These are phyloP conservation scores for Nemurella pictetii DNA, from an alignment of 2,888 invertebrate species.

Conservation along the genomic window DNA sequence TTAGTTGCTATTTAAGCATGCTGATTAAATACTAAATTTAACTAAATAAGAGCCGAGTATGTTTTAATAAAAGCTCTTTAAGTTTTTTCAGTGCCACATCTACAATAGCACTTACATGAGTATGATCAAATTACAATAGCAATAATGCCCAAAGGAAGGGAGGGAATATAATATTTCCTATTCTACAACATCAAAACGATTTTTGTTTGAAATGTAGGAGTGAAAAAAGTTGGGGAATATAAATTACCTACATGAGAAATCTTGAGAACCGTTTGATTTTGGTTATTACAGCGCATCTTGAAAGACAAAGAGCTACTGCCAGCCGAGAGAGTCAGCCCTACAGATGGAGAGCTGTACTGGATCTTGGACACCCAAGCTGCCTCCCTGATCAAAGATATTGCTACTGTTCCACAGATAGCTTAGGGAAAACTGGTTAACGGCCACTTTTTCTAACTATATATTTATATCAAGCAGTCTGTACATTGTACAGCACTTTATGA, in stretches of 20 bases:
- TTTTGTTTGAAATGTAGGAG: not conserved
- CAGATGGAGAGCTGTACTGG: constrained; percentile 68
- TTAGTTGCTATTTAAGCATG: not conserved
- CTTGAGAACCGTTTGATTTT: not conserved
- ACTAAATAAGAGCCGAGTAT: too few species aligned
- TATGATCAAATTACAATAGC: too few species aligned
- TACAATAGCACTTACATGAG: not conserved
- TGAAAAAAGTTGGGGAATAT: not conserved
- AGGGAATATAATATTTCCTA: not conserved
- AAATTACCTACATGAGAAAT: not conserved
- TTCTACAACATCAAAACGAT: not conserved
- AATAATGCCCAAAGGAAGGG: not conserved
- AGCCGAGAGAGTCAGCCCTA: constrained; percentile 72
- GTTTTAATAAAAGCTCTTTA: not conserved
- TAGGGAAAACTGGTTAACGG: not conserved
- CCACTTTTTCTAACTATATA: not conserved
- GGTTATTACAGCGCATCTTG: constrained; percentile 70
- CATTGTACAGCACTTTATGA: too few species aligned
- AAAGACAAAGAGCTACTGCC: constrained; percentile 77
- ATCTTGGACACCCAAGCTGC: constrained; percentile 45
- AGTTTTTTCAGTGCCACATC: not conserved
- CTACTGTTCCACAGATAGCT: not conserved
- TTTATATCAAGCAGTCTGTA: not conserved
- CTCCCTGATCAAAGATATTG: constrained; percentile 35
- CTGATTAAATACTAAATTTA: not conserved